Percentiles rank a stretch among this genome's conserved stretches.
Conservation (phyloP, 2,888 invertebrate genomes). For the Monochamus alternatus region DNA sequence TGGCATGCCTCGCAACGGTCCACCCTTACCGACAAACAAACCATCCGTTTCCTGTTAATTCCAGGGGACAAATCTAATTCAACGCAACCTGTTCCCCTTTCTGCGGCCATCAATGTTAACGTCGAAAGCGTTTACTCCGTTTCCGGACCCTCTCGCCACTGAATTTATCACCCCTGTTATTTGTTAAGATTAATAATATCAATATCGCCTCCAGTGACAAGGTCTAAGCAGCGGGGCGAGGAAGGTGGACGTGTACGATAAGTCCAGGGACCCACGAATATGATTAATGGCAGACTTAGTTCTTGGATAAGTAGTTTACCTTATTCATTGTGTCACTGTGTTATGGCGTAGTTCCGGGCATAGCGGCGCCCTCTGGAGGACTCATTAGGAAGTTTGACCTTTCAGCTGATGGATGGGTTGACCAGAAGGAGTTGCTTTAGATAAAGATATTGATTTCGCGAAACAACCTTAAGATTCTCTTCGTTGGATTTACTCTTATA, state of each 20-base stretch:
- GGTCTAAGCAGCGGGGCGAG: neutral
- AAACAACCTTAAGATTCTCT: no score
- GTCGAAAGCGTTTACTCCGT: no score
- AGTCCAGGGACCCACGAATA: neutral
- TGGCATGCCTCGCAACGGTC: no score
- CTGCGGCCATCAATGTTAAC: no score
- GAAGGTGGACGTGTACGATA: neutral
- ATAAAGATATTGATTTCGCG: no score
- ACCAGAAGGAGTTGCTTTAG: no score
- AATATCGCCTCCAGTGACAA: neutral
- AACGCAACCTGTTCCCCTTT: no score
- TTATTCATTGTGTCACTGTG: conserved; percentile 1
- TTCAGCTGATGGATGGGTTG: neutral
- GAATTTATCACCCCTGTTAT: neutral
- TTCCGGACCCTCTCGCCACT: no score
- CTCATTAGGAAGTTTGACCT: neutral
- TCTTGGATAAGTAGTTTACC: conserved; percentile 4
- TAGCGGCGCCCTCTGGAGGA: neutral
- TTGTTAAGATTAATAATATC: conserved; percentile 12
- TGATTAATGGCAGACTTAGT: conserved; percentile 4
- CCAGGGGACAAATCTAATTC: no score
- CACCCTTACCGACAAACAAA: no score
- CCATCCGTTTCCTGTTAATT: no score
- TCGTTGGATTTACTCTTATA: no score
- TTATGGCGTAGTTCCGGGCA: neutral